Percentiles rank a stretch among this genome's conserved stretches.
These are phyloP conservation scores for Drosophila neonasuta DNA, from an alignment of 2,888 invertebrate species.

Conservation along the genomic window DNA sequence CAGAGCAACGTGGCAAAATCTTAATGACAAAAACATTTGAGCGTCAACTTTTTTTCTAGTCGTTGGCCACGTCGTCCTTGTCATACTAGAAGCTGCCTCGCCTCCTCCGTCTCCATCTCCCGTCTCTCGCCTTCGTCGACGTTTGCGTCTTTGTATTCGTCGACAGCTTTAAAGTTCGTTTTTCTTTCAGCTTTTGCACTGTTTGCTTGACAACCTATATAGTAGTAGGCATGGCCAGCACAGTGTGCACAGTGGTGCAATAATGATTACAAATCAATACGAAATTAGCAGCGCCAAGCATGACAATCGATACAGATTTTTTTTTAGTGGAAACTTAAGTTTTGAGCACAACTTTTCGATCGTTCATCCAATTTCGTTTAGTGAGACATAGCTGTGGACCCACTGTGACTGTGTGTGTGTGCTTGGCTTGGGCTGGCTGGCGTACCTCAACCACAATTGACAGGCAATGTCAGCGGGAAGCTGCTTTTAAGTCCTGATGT, in stretches of 20 bases:
- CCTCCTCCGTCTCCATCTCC: not conserved
- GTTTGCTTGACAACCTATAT: not conserved
- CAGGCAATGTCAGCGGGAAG: slow-evolving; percentile 56
- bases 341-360: too few relatives aligned
- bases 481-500: slow-evolving; percentile 47
- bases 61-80: slow-evolving; percentile 43
- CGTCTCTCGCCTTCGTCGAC: slow-evolving; percentile 5
- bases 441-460: slow-evolving; percentile 47
- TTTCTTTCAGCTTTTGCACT: slow-evolving; percentile 26
- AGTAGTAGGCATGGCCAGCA: slow-evolving; percentile 15
- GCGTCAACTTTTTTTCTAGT: slow-evolving; percentile 50
- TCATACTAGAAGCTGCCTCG: slow-evolving; percentile 24
- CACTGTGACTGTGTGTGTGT: slow-evolving; percentile 31
- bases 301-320: not conserved
- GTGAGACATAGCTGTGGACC: slow-evolving; percentile 33
- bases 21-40: slow-evolving; percentile 75
- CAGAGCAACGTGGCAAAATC: slow-evolving; percentile 58
- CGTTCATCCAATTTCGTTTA: not conserved
- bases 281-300: slow-evolving; percentile 1
- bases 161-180: slow-evolving; percentile 45
- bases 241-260: slow-evolving; percentile 39
- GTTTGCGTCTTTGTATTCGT: not conserved
- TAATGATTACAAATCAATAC: slow-evolving; percentile 3
- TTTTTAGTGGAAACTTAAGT: too few relatives aligned
- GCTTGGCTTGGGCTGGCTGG: not conserved